These are phyloP conservation scores for Xanthorhoe designata DNA, from an alignment of 2,888 invertebrate species.

Conservation along the genomic window DNA sequence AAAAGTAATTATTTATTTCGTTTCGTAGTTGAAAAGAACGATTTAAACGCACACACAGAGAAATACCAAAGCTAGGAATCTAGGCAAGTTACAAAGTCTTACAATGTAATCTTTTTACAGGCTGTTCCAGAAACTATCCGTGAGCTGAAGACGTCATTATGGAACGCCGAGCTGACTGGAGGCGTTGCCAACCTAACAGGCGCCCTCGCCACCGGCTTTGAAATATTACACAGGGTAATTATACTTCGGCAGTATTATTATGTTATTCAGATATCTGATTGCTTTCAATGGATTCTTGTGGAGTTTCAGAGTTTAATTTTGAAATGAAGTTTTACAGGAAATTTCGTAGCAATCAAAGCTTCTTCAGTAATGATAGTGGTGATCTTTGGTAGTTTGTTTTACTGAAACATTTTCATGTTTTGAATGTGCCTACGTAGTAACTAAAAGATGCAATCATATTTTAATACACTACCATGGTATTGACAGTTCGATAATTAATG, in stretches of 20 bases:
- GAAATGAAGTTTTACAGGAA: not conserved
- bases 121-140: slow-evolving; percentile 93
- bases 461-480: no score
- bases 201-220: slow-evolving; percentile 96
- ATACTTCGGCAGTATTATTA: slow-evolving; percentile 36
- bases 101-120: slow-evolving; percentile 65
- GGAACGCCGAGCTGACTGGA: slow-evolving; percentile 90
- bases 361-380: not conserved
- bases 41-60: no score
- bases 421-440: no score
- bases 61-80: slow-evolving; percentile 1
- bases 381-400: not conserved
- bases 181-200: slow-evolving; percentile 94
- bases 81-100: slow-evolving; percentile 9
- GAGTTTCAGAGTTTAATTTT: slow-evolving; percentile 20
- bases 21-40: no score
- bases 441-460: no score
- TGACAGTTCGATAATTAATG: no score
- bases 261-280: slow-evolving; percentile 28
- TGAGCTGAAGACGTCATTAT: slow-evolving; percentile 91
- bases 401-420: no score
- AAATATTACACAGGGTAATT: slow-evolving; percentile 93
- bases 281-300: slow-evolving; percentile 33
- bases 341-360: slow-evolving; percentile 2
- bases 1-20: no score